Base-by-base conservation (phyloP, 1,140 invertebrate species). In the Ganaspis sp. region DNA sequence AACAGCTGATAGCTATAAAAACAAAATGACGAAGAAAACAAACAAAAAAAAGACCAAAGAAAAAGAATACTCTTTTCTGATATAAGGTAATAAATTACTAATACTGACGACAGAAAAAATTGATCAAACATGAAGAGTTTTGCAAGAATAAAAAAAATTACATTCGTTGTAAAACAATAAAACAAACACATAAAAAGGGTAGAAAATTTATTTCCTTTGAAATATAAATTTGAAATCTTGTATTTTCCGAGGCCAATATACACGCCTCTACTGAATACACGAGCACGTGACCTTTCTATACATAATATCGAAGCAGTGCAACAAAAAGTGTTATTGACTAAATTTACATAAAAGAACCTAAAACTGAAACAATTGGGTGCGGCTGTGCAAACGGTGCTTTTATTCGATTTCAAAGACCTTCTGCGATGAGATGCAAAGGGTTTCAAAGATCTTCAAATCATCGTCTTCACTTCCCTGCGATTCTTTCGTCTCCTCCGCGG, bases 401-500 rank as follows among this genome's bases (percentile, higher is more conserved):
- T 77, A 73, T 73, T 34, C 42, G 9, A 64, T 42, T 74, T 29
- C 1, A 9, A 69, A 72, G 70, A 88, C 87, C 86, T 88, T 84
- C 21, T 78, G 80, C 23, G 87, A 85, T 23, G 86, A 85, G 70
- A 88, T 88, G 79, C 93, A 92, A 64, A 95, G 87, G 0, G 93
- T 90, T 88, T 95, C 93, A 85, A 93, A 95, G 69, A 95, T 92
- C 84, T 92, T 92, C 92, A 94, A 94, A 87, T 95, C 94, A 82
- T 94, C 94, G 21, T 92, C 87, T 23, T 89, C 90, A 75, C 93
- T 92, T 64, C 92, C 92, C 5, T 86, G 80, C 40, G 80, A 11
- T 71, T 81, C 75, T 54, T 76, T 79, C 17, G 70, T 40, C 21
- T 79, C 82, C 37, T 78, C 82, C 58, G 23, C 58, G 26, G 23